A percentile compares a stretch with the other conserved stretches of the same genome.
phyloP scores from a whole-genome alignment of 2,888 invertebrate species.

The Pantelozetes paolii region DNA sequence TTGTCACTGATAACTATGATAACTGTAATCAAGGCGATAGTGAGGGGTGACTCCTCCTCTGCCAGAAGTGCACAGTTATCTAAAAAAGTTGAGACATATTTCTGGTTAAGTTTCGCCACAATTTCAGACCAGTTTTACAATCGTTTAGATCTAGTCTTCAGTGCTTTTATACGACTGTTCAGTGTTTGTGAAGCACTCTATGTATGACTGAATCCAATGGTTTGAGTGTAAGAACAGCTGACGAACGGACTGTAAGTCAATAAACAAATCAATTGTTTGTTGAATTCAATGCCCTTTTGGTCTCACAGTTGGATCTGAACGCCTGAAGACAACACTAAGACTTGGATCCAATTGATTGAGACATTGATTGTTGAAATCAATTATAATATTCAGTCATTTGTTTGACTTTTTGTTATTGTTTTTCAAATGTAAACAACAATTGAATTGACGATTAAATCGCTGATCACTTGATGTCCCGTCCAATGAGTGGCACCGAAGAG shows the following conservation, averaged over 20 bases:
- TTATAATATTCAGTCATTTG: too few relatives aligned
- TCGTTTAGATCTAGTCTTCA: not conserved
- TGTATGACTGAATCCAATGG: not conserved
- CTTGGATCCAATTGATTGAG: too few relatives aligned
- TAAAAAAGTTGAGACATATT: too few relatives aligned
- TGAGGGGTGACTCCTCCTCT: constrained; percentile 8
- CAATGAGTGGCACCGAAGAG: not conserved
- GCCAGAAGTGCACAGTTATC: not conserved
- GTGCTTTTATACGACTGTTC: not conserved
- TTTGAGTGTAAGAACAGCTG: constrained; percentile 15
- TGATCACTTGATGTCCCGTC: not conserved
- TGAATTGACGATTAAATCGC: too few relatives aligned
- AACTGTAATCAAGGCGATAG: not conserved
- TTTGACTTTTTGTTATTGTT: too few relatives aligned
- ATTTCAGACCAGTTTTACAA: constrained; percentile 9
- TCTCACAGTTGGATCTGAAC: too few relatives aligned
- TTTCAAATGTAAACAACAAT: too few relatives aligned
- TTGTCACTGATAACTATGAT: not conserved
- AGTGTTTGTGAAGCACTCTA: not conserved
- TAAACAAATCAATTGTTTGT: not conserved
- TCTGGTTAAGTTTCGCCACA: not conserved
- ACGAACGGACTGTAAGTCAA: not conserved
- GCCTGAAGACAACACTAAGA: too few relatives aligned
- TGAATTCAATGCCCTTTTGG: not conserved
- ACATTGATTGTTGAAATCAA: too few relatives aligned